Evolutionary conservation across 1,140 invertebrate genomes (phyloP).

Genomic region (Drosophila insularis): DNA sequence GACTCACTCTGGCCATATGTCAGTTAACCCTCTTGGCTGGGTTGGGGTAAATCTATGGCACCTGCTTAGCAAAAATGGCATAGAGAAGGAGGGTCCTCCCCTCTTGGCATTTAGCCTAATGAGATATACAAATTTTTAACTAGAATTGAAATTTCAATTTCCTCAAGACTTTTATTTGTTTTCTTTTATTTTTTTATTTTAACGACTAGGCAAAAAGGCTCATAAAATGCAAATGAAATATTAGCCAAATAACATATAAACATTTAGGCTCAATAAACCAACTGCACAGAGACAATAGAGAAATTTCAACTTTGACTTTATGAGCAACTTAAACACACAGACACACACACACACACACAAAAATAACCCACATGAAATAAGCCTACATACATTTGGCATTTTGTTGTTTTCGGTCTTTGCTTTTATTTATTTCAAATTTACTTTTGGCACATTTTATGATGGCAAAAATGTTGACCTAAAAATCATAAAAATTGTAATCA

Average conservation of each 20-base stretch:
- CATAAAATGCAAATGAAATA: slow-evolving; percentile 67
- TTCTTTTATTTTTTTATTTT: background rate
- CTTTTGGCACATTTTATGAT: slow-evolving; percentile 76
- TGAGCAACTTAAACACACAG: slow-evolving; percentile 28
- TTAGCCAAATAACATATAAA: slow-evolving; percentile 46
- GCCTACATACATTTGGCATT: slow-evolving; percentile 56
- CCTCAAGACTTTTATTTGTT: slow-evolving; percentile 37
- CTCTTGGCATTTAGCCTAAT: slow-evolving; percentile 46
- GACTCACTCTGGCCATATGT: slow-evolving; percentile 31
- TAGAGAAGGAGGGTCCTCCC: slow-evolving; percentile 14
- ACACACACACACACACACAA: slow-evolving; percentile 53
- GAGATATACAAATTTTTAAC: slow-evolving; percentile 25
- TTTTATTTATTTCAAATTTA: slow-evolving; percentile 79
- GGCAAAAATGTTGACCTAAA: slow-evolving; percentile 82
- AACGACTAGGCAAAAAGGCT: slow-evolving; percentile 39
- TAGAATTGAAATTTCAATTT: slow-evolving; percentile 57
- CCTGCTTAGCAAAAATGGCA: slow-evolving; percentile 52
- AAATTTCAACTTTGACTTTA: slow-evolving; percentile 29
- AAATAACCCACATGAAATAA: slow-evolving; percentile 36
- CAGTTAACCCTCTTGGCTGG: slow-evolving; percentile 21
- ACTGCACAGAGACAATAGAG: slow-evolving; percentile 34
- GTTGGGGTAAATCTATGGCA: slow-evolving; percentile 60
- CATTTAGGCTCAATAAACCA: slow-evolving; percentile 51
- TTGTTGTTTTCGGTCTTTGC: slow-evolving; percentile 26
- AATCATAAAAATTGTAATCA: slow-evolving; percentile 81